A percentile compares a stretch with the other conserved stretches of the same genome.
phyloP scores from a whole-genome alignment of 2,888 invertebrate species.

The Clusia tigrina region DNA sequence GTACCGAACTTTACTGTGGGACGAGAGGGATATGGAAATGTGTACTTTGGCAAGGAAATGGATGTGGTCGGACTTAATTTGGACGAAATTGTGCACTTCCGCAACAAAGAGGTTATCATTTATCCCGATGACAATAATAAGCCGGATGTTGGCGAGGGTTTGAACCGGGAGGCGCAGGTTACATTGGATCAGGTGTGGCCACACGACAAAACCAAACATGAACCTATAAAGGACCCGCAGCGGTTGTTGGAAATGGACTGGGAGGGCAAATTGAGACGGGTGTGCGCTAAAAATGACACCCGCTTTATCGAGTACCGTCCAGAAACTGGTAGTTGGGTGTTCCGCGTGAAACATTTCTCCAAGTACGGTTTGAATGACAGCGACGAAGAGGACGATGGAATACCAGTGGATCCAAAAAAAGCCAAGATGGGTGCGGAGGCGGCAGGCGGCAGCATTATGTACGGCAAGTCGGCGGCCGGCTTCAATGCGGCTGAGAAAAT shows the following conservation, averaged over 20 bases:
- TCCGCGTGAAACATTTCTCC: constrained; percentile 92
- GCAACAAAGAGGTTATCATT: constrained; percentile 92
- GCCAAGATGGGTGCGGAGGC: constrained; percentile 47
- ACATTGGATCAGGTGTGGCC: constrained; percentile 95
- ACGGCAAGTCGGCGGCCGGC: no score
- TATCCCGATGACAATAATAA: constrained; percentile 92
- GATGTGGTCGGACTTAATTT: constrained; percentile 86
- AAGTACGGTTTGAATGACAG: constrained; percentile 91
- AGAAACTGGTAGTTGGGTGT: constrained; percentile 97
- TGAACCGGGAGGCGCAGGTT: constrained; percentile 90
- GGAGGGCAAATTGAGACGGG: constrained; percentile 82
- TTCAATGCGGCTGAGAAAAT: constrained; percentile 28
- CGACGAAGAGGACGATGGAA: constrained; percentile 84
- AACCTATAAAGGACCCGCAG: constrained; percentile 82
- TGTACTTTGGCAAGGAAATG: constrained; percentile 83
- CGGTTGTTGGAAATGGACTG: constrained; percentile 82
- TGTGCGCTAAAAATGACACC: constrained; percentile 86
- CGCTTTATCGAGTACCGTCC: constrained; percentile 94
- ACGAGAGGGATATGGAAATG: constrained; percentile 88
- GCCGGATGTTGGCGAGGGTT: constrained; percentile 84
- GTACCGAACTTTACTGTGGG: constrained; percentile 90
- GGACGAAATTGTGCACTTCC: constrained; percentile 88
- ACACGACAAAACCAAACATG: constrained; percentile 80
- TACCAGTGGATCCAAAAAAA: constrained; percentile 62
- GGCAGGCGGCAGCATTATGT: no score